Evolutionary conservation across 2,888 invertebrate species (phyloP).

Genomic region (Rhopalosiphum nymphaeae): DNA sequence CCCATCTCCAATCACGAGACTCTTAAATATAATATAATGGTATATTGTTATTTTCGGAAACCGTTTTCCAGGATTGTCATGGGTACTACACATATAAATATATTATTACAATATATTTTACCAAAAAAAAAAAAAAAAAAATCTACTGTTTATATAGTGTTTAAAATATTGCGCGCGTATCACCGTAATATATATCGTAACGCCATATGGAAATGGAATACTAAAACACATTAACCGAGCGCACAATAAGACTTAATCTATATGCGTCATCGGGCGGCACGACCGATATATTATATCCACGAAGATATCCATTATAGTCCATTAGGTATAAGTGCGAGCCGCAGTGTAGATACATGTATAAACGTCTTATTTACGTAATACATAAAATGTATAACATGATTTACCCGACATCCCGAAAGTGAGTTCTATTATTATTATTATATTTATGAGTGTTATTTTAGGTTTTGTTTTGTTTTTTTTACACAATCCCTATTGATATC

Average conservation of each 20-base stretch:
- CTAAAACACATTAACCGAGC: neutral
- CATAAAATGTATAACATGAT: neutral
- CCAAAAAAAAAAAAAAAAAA: neutral
- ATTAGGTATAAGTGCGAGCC: constrained; percentile 7
- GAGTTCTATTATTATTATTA: neutral
- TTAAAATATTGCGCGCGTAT: neutral
- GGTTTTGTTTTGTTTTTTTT: neutral
- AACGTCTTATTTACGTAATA: neutral
- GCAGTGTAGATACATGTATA: neutral
- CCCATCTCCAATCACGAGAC: neutral
- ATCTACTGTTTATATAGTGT: neutral
- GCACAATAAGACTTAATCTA: constrained; percentile 5
- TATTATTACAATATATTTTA: neutral
- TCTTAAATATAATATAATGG: neutral
- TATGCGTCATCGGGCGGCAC: constrained; percentile 20
- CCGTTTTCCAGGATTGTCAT: neutral
- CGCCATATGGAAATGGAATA: neutral
- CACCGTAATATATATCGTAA: neutral
- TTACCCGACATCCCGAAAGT: neutral
- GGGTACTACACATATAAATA: neutral
- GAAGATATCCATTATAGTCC: constrained; percentile 33
- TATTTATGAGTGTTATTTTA: neutral
- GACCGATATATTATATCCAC: neutral
- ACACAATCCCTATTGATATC: neutral
- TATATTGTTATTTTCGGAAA: neutral